phyloP scores from a whole-genome alignment of 2,888 invertebrate species.

The Cephus spinipes region DNA sequence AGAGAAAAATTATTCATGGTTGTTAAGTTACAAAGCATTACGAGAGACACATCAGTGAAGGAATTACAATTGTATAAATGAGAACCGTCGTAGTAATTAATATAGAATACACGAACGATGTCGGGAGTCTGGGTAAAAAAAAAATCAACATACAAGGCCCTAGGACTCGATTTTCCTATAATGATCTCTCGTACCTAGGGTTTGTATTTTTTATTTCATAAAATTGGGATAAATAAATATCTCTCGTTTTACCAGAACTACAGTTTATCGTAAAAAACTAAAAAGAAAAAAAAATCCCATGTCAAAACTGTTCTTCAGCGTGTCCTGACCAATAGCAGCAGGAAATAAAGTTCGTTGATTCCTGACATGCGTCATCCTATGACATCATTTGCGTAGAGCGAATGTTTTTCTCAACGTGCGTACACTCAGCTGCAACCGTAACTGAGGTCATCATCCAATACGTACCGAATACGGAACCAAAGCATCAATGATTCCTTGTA shows the following conservation, averaged over 20 bases:
- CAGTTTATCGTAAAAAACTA: background rate
- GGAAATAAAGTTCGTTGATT: slow-evolving; percentile 23
- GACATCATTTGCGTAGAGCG: slow-evolving; percentile 18
- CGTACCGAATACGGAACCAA: slow-evolving; percentile 7
- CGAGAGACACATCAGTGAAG: background rate
- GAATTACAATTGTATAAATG: background rate
- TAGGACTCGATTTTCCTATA: background rate
- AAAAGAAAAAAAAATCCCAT: background rate
- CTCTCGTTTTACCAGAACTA: slow-evolving; percentile 1
- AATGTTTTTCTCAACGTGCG: slow-evolving; percentile 4
- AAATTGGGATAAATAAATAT: slow-evolving; percentile 3
- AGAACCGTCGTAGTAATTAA: background rate
- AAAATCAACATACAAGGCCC: background rate
- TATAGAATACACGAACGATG: background rate
- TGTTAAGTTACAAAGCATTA: background rate
- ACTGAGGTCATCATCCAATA: slow-evolving; percentile 20
- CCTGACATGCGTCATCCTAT: slow-evolving; percentile 19
- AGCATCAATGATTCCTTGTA: background rate
- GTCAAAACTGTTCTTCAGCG: background rate
- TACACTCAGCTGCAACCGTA: background rate
- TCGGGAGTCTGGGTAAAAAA: background rate
- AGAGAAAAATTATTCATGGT: background rate
- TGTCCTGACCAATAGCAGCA: background rate
- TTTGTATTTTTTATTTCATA: background rate
- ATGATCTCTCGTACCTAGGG: background rate